phyloP scores from a whole-genome alignment of 2,888 invertebrate species.

The Catocala nupta region DNA sequence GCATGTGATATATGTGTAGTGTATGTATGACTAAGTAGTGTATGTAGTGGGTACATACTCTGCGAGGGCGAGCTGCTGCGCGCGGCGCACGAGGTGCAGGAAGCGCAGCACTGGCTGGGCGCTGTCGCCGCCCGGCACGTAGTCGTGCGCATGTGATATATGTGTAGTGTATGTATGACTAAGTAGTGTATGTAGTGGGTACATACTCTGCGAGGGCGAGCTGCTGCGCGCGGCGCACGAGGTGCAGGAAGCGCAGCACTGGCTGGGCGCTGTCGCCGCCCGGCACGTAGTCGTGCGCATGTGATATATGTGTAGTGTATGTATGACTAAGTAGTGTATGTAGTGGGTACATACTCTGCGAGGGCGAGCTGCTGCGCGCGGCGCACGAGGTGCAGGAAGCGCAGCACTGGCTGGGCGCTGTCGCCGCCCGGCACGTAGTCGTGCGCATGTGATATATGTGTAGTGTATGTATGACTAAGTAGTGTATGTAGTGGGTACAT shows the following conservation, averaged over 20 bases:
- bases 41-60: constrained; percentile 63
- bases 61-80: constrained; percentile 89
- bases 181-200: not conserved
- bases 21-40: not conserved
- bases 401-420: constrained; percentile 46
- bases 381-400: constrained; percentile 92
- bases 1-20: no score
- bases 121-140: constrained; percentile 92
- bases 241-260: constrained; percentile 88
- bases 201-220: constrained; percentile 82
- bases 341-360: constrained; percentile 65
- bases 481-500: constrained; percentile 44
- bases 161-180: no score
- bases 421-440: constrained; percentile 96
- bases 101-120: constrained; percentile 69
- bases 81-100: constrained; percentile 93
- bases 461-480: no score
- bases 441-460: no score
- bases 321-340: not conserved
- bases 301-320: no score
- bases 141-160: constrained; percentile 89
- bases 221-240: constrained; percentile 94
- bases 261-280: constrained; percentile 74
- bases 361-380: constrained; percentile 91
- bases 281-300: constrained; percentile 98